Conservation (phyloP, 2,888 invertebrate genomes). For the Colletes collaris region DNA sequence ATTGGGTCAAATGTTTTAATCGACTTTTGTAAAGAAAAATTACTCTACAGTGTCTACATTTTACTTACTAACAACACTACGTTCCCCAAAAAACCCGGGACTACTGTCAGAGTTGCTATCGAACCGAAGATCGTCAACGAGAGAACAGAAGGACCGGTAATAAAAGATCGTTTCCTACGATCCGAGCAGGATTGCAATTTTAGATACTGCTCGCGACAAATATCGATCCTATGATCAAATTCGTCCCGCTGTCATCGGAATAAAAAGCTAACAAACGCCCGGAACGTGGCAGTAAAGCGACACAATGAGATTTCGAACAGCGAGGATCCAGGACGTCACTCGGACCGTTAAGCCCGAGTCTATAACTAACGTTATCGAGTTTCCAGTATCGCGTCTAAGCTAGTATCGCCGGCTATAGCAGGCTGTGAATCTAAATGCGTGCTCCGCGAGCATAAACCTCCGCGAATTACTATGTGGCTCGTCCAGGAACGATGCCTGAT, state of each 20-base stretch:
- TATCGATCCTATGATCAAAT: background rate
- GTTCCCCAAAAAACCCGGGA: too few species aligned
- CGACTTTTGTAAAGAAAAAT: too few species aligned
- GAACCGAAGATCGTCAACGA: too few species aligned
- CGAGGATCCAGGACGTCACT: conserved; percentile 28
- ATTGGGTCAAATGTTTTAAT: too few species aligned
- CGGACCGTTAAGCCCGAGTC: conserved; percentile 47
- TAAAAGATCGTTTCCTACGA: too few species aligned
- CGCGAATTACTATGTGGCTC: conserved; percentile 71
- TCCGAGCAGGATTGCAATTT: background rate
- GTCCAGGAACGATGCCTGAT: conserved; percentile 73
- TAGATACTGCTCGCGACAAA: too few species aligned
- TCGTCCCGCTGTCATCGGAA: background rate
- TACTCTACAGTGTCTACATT: background rate
- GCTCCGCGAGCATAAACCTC: conserved; percentile 65
- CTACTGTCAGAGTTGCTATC: too few species aligned
- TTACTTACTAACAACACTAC: background rate
- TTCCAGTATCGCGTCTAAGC: conserved; percentile 55
- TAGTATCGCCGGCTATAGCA: conserved; percentile 38
- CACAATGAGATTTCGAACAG: conserved; percentile 30
- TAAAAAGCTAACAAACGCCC: conserved; percentile 1
- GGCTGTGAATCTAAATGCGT: conserved; percentile 60
- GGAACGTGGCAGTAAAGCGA: background rate
- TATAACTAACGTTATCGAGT: conserved; percentile 61
- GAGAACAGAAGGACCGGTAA: too few species aligned